A percentile compares a stretch with the other conserved stretches of the same genome.
These are phyloP conservation scores for Capromys pilorides DNA, from an alignment of 2,797 vertebrate species.

Conservation along the genomic window DNA sequence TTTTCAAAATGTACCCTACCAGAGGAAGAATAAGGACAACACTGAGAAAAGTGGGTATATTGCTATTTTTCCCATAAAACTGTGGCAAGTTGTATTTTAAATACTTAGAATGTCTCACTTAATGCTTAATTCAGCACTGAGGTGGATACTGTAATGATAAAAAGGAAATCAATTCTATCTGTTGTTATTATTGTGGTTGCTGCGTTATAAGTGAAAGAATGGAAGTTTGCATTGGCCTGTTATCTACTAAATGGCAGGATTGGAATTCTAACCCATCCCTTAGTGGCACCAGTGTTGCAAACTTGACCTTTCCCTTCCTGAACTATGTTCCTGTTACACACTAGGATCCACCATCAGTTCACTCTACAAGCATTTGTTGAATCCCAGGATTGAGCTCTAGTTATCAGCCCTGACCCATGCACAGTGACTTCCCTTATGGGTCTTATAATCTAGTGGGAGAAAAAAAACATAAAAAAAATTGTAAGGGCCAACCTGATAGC, in stretches of 20 bases:
- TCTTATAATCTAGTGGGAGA: background rate
- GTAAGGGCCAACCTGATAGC: too few relatives aligned
- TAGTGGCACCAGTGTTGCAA: background rate
- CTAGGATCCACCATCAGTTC: background rate
- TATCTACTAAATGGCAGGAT: background rate
- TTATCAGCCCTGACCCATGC: background rate
- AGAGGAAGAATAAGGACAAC: background rate
- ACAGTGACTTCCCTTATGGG: background rate
- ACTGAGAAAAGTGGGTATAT: background rate
- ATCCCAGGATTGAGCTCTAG: background rate
- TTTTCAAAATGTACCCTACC: constrained; percentile 6
- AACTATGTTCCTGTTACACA: background rate
- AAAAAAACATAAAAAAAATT: constrained; percentile 4
- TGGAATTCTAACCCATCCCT: background rate
- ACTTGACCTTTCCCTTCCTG: background rate
- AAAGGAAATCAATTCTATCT: background rate
- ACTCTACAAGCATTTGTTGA: background rate
- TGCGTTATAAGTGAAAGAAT: constrained; percentile 27
- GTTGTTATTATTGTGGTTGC: background rate
- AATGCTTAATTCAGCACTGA: constrained; percentile 22
- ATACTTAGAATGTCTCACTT: background rate
- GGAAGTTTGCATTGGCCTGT: background rate
- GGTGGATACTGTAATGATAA: background rate
- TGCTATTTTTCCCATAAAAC: constrained; percentile 10
- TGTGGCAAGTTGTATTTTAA: background rate